Percentiles rank a stretch among this genome's conserved stretches.
Evolutionary conservation across 2,113 vertebrate genomes (phyloP).

Genomic region (Oryctolagus cuniculus): mOryCun1.1 NC_091448.1:7435501-7436000

Average conservation of each 20-base stretch:
- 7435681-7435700: too few species aligned
- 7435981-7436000: neutral
- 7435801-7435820: slow-evolving; percentile 78
- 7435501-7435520: neutral
- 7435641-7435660: neutral
- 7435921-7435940: neutral
- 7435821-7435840: slow-evolving; percentile 73
- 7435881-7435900: slow-evolving; percentile 34
- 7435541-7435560: accelerated
- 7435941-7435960: neutral
- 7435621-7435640: accelerated
- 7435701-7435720: slow-evolving; percentile 21
- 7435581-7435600: neutral
- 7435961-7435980: accelerated
- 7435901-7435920: neutral
- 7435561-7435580: neutral
- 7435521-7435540: neutral
- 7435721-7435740: slow-evolving; percentile 7
- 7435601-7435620: accelerated
- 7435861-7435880: slow-evolving; percentile 30
- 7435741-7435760: slow-evolving; percentile 62
- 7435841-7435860: slow-evolving; percentile 80
- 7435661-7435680: neutral
- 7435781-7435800: slow-evolving; percentile 84
- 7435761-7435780: slow-evolving; percentile 72